Base-by-base conservation (phyloP, 1,140 invertebrate species). In the Leptinotarsa undecemlineata region DNA sequence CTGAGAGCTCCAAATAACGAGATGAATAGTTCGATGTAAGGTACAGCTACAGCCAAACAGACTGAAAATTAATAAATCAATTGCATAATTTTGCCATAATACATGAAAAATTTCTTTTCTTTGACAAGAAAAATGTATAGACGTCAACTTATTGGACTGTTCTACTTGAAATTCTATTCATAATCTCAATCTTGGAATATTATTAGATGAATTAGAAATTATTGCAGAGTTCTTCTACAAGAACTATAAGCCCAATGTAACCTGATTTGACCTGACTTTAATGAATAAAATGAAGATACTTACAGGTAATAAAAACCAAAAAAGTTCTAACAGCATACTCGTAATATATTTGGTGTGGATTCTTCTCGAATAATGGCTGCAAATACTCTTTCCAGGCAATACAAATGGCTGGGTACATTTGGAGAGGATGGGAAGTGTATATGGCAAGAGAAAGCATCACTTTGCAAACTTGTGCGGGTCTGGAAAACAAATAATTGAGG, bases 1-100 rank as follows among this genome's bases (percentile, higher is more conserved):
- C 92, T 94, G 1, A 97, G 86, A 0, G 96, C 95, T 33, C 96
- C 96, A 80, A 97, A 93, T 48, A 97, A 87, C 0, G 96, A 95
- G 73, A 98, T 98, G 84, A 97, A 93, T 4, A 96, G 86, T 64
- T 96, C 95, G 77, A 98, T 85, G 78, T 94, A 89, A 1, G 94
- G 94, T 68, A 97, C 90, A 1, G 90, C 88, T 6, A 92, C 89
- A 3, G 95, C 95, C 76, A 96, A 83, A 15, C 90, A 83, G 87
- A 95, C 95, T 96, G 70, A 68, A 79, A 79, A 67, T 33, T 6
- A 69, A 33, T 11, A 42, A 42, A 11, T 42, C 1, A 33, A 33
- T 33, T 8, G 26, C 26, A 33, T 33, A 1, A 6, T 8, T 33
- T 33, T 6, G 26, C 6, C 26, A 33, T 33, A 33, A 33, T 33